A percentile compares a stretch with the other conserved stretches of the same genome.
These are phyloP conservation scores for Akabosia matsudoensis DNA, from an alignment of 1,140 invertebrate species.

Conservation along the genomic window DNA sequence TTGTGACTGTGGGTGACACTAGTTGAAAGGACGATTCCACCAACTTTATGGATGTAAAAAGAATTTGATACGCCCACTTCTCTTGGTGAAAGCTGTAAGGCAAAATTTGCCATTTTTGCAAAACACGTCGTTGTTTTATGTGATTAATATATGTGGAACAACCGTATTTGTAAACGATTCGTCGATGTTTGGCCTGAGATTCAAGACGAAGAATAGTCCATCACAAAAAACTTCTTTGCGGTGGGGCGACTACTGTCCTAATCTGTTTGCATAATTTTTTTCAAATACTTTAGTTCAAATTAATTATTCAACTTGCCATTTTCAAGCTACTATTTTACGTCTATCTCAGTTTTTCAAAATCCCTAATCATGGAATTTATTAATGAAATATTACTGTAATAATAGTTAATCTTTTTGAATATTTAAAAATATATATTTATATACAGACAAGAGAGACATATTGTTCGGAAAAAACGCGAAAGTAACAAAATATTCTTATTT, in stretches of 20 bases:
- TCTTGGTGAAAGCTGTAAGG: no score
- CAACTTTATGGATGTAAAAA: no score
- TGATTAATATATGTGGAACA: constrained; percentile 21
- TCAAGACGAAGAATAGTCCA: constrained; percentile 90
- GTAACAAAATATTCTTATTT: neutral
- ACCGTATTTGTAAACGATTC: constrained; percentile 10
- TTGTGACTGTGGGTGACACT: no score
- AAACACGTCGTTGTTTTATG: neutral
- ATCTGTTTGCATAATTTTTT: constrained; percentile 15
- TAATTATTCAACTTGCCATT: neutral
- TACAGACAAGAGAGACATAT: neutral
- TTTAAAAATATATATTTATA: neutral
- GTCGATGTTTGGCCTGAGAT: constrained; percentile 88
- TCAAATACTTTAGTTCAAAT: neutral
- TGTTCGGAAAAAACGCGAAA: neutral
- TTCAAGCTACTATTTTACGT: neutral
- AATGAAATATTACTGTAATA: no score
- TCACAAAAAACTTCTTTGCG: constrained; percentile 90
- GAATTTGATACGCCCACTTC: no score
- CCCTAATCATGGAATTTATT: neutral
- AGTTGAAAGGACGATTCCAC: no score
- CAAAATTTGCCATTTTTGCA: no score
- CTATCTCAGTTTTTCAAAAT: neutral
- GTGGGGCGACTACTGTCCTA: constrained; percentile 81
- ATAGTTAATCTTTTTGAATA: no score